Conservation (phyloP, 2,888 invertebrate species). For the Oscheius sp. region DNA sequence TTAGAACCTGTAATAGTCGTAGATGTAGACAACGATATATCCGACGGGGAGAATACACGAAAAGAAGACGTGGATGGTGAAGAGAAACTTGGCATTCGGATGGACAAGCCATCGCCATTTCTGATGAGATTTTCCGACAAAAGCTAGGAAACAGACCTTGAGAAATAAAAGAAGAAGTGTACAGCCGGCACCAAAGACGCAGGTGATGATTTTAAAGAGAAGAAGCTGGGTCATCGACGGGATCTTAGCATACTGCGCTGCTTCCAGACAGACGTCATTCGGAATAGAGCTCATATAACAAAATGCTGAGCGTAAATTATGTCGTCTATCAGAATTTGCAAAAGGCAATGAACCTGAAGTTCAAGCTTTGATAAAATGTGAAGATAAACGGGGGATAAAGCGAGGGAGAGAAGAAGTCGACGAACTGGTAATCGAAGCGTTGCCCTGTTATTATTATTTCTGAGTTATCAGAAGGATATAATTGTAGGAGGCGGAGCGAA, state of each 20-base stretch:
- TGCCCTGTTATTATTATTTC: no score
- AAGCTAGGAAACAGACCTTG: neutral
- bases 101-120: slow-evolving; percentile 15
- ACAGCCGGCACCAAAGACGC: neutral
- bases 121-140: neutral
- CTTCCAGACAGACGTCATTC: neutral
- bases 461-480: no score
- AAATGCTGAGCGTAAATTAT: neutral
- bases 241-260: neutral
- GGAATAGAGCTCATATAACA: neutral
- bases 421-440: no score
- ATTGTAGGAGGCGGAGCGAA: no score
- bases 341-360: neutral
- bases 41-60: neutral
- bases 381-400: no score
- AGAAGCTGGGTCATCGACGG: neutral
- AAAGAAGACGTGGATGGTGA: neutral
- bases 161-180: slow-evolving; percentile 2
- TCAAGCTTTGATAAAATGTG: neutral
- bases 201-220: slow-evolving; percentile 9
- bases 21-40: slow-evolving; percentile 14
- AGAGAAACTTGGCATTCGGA: slow-evolving; percentile 12
- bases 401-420: no score
- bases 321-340: neutral
- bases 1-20: slow-evolving; percentile 14